Evolutionary conservation across 2,888 invertebrate species (phyloP).

Genomic region (Callyntrura sp.): DNA sequence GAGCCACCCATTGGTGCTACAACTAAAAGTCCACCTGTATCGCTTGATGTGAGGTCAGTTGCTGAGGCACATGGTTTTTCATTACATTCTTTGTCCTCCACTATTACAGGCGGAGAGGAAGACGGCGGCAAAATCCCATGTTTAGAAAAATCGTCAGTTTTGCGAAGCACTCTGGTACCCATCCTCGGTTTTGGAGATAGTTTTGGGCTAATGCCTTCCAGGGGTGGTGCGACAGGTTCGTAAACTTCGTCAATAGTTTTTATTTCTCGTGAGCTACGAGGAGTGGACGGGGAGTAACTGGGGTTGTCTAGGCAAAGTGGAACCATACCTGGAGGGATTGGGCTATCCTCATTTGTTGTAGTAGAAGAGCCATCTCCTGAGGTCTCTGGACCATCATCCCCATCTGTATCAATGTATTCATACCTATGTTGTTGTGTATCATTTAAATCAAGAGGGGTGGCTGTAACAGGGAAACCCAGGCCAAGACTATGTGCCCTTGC

Average conservation of each 20-base stretch:
- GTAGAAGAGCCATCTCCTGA: constrained; percentile 54
- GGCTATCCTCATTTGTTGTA: constrained; percentile 54
- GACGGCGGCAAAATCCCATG: constrained; percentile 22
- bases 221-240: constrained; percentile 59
- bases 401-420: constrained; percentile 77
- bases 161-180: constrained; percentile 66
- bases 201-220: constrained; percentile 69
- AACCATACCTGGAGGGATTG: constrained; percentile 14
- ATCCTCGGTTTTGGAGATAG: constrained; percentile 70
- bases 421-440: constrained; percentile 73
- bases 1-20: background rate
- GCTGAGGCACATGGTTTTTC: constrained; percentile 48
- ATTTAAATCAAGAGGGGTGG: constrained; percentile 71
- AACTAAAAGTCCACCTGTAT: background rate
- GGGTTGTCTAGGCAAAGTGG: constrained; percentile 67
- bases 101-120: constrained; percentile 16
- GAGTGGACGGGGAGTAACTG: constrained; percentile 65
- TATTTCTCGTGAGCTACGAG: constrained; percentile 42
- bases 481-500: constrained; percentile 35
- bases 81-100: background rate
- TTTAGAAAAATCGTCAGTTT: constrained; percentile 55
- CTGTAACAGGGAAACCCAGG: constrained; percentile 35
- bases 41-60: background rate
- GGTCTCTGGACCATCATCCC: constrained; percentile 48
- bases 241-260: constrained; percentile 49